Conservation (phyloP, 2,797 vertebrate species). For the Tolypeutes matacus region DNA sequence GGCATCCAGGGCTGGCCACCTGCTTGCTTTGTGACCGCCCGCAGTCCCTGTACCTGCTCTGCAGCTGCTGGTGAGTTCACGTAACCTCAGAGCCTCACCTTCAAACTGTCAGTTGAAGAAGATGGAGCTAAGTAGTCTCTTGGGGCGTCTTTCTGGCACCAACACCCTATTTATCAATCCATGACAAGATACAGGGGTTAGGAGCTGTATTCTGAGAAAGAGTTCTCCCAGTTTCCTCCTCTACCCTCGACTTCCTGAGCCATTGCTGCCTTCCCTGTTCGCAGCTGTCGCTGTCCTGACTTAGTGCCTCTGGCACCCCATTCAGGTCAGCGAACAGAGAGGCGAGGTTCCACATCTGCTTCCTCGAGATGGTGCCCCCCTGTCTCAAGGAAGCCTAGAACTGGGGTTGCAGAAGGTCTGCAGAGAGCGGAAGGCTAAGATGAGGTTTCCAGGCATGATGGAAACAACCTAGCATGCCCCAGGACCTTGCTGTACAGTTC, state of each 20-base stretch:
- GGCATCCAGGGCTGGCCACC: background rate
- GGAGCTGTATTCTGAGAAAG: background rate
- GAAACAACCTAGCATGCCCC: background rate
- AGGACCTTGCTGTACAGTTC: background rate
- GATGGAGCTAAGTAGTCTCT: background rate
- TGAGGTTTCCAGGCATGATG: background rate
- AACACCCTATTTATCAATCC: background rate
- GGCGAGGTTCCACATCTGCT: background rate
- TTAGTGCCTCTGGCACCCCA: background rate
- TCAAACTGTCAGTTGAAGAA: background rate
- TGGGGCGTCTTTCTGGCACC: background rate
- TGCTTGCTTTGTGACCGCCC: background rate
- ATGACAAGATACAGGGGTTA: background rate
- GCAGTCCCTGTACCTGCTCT: background rate
- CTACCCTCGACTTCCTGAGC: background rate
- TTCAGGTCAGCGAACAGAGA: too few species aligned
- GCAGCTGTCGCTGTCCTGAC: background rate
- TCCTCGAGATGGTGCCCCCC: background rate
- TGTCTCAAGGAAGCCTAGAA: background rate
- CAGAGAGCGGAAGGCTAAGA: background rate
- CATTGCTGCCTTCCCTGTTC: background rate
- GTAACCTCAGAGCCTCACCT: background rate
- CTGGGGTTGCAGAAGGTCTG: background rate
- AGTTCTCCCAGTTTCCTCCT: background rate
- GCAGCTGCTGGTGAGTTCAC: too few species aligned